Percentiles rank a stretch among this genome's conserved stretches.
Evolutionary conservation across 2,888 invertebrate genomes (phyloP).

Genomic region (Scaptomyza reducta): DNA sequence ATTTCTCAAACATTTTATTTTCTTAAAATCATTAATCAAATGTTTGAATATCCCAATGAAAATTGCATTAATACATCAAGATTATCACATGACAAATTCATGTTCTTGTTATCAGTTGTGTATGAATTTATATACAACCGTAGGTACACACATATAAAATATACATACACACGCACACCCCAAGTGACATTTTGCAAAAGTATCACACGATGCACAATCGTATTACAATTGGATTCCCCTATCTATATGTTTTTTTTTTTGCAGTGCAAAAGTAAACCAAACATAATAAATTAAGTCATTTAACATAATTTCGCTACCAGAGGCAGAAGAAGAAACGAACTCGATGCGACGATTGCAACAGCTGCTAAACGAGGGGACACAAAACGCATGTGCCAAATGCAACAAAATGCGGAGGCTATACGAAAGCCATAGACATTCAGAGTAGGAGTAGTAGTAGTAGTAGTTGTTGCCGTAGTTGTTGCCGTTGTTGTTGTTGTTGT

Average conservation of each 20-base stretch:
- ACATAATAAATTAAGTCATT: constrained; percentile 78
- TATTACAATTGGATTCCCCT: constrained; percentile 56
- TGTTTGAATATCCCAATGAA: not conserved
- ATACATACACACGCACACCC: constrained; percentile 3
- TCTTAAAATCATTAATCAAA: not conserved
- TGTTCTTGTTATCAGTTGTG: constrained; percentile 14
- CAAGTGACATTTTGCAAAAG: constrained; percentile 39
- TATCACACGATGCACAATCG: constrained; percentile 42
- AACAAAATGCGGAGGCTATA: constrained; percentile 31
- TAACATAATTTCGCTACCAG: constrained; percentile 79
- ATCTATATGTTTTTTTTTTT: constrained; percentile 48
- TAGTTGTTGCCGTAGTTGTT: too few relatives aligned
- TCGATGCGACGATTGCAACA: constrained; percentile 58
- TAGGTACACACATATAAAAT: constrained; percentile 1
- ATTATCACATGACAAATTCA: constrained; percentile 1
- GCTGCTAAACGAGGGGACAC: constrained; percentile 75
- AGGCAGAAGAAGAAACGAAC: constrained; percentile 9
- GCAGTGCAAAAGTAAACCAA: constrained; percentile 61
- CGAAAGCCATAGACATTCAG: constrained; percentile 6
- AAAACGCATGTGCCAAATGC: constrained; percentile 71
- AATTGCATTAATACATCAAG: not conserved
- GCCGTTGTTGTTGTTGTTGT: not conserved
- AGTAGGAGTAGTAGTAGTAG: not conserved
- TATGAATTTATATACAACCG: constrained; percentile 13
- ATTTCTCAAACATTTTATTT: not conserved